Percentiles rank a stretch among this genome's conserved stretches.
phyloP scores from a whole-genome alignment of 2,113 vertebrate genomes.

The Otis tarda region DNA sequence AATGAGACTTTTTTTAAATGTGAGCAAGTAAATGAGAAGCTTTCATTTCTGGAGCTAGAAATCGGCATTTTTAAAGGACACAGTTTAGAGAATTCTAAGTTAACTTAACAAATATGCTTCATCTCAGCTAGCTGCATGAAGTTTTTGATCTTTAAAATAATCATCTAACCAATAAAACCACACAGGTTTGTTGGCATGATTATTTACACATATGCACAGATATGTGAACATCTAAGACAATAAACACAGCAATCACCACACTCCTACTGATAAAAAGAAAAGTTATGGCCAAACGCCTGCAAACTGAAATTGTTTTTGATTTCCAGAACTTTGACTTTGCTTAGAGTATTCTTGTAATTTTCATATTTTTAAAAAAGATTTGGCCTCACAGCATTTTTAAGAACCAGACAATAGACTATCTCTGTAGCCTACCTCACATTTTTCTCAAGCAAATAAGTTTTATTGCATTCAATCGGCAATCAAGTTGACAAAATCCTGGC shows the following conservation, averaged over 20 bases:
- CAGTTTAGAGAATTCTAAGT: neutral
- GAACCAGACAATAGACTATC: neutral
- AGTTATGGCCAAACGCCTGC: rapidly evolving
- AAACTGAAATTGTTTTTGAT: neutral
- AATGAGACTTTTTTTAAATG: neutral
- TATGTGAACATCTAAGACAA: neutral
- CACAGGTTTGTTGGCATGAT: neutral
- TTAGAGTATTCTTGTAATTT: neutral
- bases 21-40: neutral
- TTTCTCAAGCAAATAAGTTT: neutral
- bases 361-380: neutral
- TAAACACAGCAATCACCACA: neutral
- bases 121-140: neutral
- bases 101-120: neutral
- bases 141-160: conserved; percentile 28
- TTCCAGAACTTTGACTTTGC: neutral
- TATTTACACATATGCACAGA: neutral
- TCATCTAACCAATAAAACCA: neutral
- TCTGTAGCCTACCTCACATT: neutral
- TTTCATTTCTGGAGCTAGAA: neutral
- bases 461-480: neutral
- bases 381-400: neutral
- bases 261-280: neutral
- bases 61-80: neutral
- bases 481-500: neutral